phyloP scores from a whole-genome alignment of 2,888 invertebrate genomes.

The Andrena hattorfiana region DNA sequence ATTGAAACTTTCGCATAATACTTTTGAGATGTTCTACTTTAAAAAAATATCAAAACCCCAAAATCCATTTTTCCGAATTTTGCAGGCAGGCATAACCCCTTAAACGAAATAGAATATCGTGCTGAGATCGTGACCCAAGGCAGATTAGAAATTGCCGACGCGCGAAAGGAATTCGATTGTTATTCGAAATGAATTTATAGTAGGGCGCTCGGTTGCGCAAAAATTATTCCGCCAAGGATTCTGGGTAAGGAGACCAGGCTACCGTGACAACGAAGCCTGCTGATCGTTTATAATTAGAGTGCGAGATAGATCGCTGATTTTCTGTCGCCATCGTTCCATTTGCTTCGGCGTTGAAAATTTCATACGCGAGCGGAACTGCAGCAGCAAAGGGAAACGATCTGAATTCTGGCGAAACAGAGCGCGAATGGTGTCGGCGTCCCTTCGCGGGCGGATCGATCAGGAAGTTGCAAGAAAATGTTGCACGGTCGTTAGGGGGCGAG shows the following conservation, averaged over 20 bases:
- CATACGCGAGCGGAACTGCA: neutral
- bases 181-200: no score
- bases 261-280: neutral
- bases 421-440: slow-evolving; percentile 47
- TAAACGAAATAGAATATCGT: neutral
- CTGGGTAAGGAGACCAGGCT: slow-evolving; percentile 5
- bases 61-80: no score
- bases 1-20: no score
- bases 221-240: slow-evolving; percentile 14
- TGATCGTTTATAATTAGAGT: slow-evolving; percentile 39
- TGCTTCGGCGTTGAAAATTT: neutral
- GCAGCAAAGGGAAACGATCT: neutral
- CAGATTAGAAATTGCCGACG: neutral
- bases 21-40: no score
- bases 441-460: slow-evolving; percentile 41
- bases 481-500: slow-evolving; percentile 22
- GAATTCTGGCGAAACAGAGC: neutral
- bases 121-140: neutral
- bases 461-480: slow-evolving; percentile 40
- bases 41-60: no score
- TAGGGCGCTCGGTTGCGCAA: slow-evolving; percentile 4
- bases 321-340: neutral
- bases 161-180: neutral
- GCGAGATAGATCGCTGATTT: neutral
- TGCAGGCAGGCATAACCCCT: neutral